Evolutionary conservation across 2,888 invertebrate species (phyloP).

Genomic region (Herminia tarsipennalis): DNA sequence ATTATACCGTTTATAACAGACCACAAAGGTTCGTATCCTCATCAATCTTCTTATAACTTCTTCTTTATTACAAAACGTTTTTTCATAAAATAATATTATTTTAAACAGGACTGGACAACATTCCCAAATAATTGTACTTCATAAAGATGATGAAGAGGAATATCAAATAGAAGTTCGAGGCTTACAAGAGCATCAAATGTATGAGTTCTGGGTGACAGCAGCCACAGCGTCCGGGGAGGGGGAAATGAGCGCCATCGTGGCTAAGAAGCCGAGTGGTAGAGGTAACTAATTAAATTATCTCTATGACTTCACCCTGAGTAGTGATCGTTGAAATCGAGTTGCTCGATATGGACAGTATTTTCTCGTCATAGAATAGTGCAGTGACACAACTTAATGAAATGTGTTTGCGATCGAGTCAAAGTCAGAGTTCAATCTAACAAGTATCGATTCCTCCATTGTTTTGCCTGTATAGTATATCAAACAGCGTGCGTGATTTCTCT

Average conservation of each 20-base stretch:
- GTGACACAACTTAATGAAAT: too few relatives aligned
- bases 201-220: slow-evolving; percentile 95
- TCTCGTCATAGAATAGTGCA: too few relatives aligned
- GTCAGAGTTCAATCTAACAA: too few relatives aligned
- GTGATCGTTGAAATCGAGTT: too few relatives aligned
- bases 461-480: too few relatives aligned
- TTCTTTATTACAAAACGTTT: not conserved
- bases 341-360: too few relatives aligned
- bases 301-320: too few relatives aligned
- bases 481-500: too few relatives aligned
- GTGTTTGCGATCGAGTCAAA: too few relatives aligned
- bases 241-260: slow-evolving; percentile 90
- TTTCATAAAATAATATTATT: not conserved
- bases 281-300: slow-evolving; percentile 66
- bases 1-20: slow-evolving; percentile 92
- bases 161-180: slow-evolving; percentile 87
- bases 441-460: too few relatives aligned
- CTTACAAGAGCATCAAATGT: slow-evolving; percentile 89
- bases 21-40: slow-evolving; percentile 75
- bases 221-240: slow-evolving; percentile 88
- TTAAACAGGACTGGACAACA: slow-evolving; percentile 70
- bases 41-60: not conserved
- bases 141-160: slow-evolving; percentile 60
- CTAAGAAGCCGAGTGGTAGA: slow-evolving; percentile 89
- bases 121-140: slow-evolving; percentile 63